Evolutionary conservation across 2,797 vertebrate species (phyloP).

Genomic region (Enteromius paludinosus): DNA sequence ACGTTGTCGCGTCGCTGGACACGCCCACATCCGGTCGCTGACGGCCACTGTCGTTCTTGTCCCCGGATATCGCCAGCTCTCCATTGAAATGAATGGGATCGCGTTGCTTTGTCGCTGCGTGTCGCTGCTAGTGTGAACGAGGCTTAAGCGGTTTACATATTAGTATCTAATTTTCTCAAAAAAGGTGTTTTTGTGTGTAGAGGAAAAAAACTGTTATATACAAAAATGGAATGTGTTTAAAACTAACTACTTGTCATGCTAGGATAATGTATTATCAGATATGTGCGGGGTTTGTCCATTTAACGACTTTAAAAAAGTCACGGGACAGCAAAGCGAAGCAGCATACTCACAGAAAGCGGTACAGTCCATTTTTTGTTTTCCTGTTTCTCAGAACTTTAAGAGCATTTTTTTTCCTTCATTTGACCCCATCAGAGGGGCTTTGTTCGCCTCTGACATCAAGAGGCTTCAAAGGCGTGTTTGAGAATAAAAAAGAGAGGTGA

Average conservation of each 20-base stretch:
- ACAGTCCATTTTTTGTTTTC: slow-evolving; percentile 22
- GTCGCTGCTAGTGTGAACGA: no score
- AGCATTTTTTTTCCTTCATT: slow-evolving; percentile 37
- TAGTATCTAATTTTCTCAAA: not conserved
- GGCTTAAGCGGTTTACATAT: not conserved
- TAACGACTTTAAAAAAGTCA: not conserved
- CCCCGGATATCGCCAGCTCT: no score
- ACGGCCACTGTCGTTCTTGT: no score
- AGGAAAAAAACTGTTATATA: not conserved
- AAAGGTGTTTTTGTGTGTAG: not conserved
- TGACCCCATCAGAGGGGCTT: slow-evolving; percentile 53
- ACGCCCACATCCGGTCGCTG: no score
- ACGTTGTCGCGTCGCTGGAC: no score
- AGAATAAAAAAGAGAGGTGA: slow-evolving; percentile 59
- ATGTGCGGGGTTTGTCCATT: not conserved
- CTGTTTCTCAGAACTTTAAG: slow-evolving; percentile 35
- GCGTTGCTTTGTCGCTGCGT: no score
- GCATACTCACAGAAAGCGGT: not conserved
- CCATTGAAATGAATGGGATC: no score
- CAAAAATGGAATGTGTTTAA: not conserved
- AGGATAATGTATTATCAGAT: not conserved
- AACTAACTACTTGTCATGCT: not conserved
- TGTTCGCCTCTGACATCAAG: slow-evolving; percentile 65
- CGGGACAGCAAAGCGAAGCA: not conserved
- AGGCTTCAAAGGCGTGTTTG: slow-evolving; percentile 60